Evolutionary conservation across 2,113 vertebrate species (phyloP).

Genomic region (Rattus rattus): DNA sequence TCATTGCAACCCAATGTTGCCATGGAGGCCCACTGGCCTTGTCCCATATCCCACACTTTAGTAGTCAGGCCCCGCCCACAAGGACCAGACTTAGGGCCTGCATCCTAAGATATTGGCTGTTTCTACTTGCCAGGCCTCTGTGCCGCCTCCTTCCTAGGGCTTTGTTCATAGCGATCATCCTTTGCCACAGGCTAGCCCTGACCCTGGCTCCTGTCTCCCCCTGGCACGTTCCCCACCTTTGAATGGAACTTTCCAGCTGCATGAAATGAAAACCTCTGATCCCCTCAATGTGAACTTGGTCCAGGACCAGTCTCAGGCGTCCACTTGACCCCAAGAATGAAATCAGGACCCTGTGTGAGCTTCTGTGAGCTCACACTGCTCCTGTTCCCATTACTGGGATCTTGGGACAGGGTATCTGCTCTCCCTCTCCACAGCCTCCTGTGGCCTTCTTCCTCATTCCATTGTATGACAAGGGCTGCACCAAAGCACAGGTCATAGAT

Average conservation of each 20-base stretch:
- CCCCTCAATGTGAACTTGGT: neutral
- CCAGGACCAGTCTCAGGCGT: neutral
- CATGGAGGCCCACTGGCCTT: rapidly evolving
- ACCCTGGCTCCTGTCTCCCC: neutral
- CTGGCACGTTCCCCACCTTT: neutral
- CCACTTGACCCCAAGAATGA: neutral
- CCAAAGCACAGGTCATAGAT: neutral
- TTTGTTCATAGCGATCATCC: neutral
- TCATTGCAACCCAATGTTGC: neutral
- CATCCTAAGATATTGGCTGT: neutral
- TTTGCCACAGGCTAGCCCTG: neutral
- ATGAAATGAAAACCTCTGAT: neutral
- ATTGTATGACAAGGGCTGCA: neutral
- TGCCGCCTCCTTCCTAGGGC: rapidly evolving
- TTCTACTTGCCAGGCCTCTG: neutral
- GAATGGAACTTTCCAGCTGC: neutral
- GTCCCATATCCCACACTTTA: rapidly evolving
- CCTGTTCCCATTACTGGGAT: too few relatives aligned
- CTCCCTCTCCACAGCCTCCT: neutral
- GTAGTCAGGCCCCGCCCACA: too few relatives aligned
- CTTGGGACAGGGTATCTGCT: neutral
- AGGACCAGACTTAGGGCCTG: neutral
- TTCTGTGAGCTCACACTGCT: neutral
- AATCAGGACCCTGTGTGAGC: neutral
- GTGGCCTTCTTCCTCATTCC: neutral